phyloP scores from a whole-genome alignment of 2,797 vertebrate species.

The Merluccius polli region DNA sequence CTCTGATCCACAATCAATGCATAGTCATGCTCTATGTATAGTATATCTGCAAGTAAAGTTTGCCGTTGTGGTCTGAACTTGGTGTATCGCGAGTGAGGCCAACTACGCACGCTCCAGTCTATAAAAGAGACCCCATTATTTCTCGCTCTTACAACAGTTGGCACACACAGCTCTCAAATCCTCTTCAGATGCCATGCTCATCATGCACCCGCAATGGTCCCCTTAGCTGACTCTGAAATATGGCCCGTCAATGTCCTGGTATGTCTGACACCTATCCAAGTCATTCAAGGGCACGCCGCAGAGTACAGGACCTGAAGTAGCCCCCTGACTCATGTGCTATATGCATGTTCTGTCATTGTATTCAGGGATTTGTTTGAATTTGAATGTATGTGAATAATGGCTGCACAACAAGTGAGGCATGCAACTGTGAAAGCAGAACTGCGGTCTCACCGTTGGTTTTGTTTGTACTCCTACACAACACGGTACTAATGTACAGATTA shows the following conservation, averaged over 20 bases:
- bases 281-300: not conserved
- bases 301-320: not conserved
- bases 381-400: too few relatives aligned
- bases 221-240: not conserved
- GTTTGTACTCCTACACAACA: too few relatives aligned
- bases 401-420: too few relatives aligned
- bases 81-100: too few relatives aligned
- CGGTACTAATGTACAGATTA: not conserved
- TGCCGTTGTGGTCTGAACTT: not conserved
- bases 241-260: not conserved
- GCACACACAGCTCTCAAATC: not conserved
- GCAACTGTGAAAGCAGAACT: too few relatives aligned
- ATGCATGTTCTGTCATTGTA: too few relatives aligned
- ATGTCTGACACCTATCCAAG: not conserved
- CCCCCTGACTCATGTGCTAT: not conserved
- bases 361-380: too few relatives aligned
- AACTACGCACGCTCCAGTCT: not conserved
- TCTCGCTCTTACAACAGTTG: not conserved
- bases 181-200: not conserved
- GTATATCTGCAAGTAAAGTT: not conserved
- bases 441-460: too few relatives aligned
- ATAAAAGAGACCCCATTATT: conserved; percentile 1
- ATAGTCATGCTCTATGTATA: not conserved
- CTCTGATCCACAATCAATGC: too few relatives aligned
- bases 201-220: not conserved